Percentiles rank a stretch among this genome's conserved stretches.
phyloP scores from a whole-genome alignment of 2,888 invertebrate species.

The Teleogryllus oceanicus region DNA sequence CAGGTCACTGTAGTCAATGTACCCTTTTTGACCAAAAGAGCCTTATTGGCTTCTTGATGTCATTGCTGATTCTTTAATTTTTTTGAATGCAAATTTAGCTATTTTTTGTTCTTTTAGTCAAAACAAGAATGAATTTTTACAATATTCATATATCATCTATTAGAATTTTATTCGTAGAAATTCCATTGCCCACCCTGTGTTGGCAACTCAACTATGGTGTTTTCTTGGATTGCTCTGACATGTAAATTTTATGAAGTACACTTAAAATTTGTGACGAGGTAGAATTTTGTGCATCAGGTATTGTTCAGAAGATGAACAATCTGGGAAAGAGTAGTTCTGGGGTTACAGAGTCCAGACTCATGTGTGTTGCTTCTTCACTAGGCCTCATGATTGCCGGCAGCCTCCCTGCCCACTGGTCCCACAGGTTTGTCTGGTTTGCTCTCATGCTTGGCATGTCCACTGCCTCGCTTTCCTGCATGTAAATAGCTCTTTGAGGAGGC shows the following conservation, averaged over 20 bases:
- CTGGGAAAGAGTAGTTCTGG: neutral
- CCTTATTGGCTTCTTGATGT: neutral
- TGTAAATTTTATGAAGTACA: neutral
- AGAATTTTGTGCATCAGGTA: neutral
- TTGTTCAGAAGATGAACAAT: neutral
- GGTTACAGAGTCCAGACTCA: neutral
- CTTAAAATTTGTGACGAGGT: neutral
- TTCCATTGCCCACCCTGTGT: neutral
- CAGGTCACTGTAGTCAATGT: neutral
- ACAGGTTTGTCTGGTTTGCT: slow-evolving; percentile 7
- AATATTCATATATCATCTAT: neutral
- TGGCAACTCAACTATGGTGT: neutral
- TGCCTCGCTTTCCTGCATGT: neutral
- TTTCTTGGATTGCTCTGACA: slow-evolving; percentile 7
- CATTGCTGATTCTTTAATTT: neutral
- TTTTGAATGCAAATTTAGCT: neutral
- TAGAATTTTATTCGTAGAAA: neutral
- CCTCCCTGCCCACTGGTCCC: slow-evolving; percentile 10
- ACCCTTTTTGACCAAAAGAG: neutral
- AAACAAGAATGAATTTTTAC: neutral
- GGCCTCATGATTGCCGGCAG: slow-evolving; percentile 10
- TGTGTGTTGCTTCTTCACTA: slow-evolving; percentile 9
- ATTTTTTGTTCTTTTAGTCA: neutral
- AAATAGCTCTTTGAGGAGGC: neutral
- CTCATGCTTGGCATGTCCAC: slow-evolving; percentile 6